Base-by-base conservation (phyloP, 2,113 vertebrate genomes). In the Chionis minor region DNA sequence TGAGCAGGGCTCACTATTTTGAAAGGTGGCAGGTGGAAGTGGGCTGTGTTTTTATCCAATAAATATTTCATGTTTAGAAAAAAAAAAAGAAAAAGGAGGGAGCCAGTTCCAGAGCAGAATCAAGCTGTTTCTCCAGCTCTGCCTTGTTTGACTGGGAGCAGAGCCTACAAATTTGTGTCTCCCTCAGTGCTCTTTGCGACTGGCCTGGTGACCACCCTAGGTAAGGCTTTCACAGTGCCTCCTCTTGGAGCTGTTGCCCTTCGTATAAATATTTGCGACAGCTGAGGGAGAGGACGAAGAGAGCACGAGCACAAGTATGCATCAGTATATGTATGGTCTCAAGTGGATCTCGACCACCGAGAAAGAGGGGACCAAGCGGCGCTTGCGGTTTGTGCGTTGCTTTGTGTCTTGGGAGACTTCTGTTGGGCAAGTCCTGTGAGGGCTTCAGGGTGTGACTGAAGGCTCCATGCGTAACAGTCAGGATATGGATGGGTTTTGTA, bases 21-120 rank as follows among this genome's bases (percentile, higher is more conserved):
- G 87, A 94, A 95, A 96, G 94, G 96, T 96, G 93, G 89, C 95
- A 97, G 96, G 96, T 97, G 96, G 96, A 97, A 97, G 96, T 97
- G 95, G 96, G 96, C 66, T 97, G 96, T 96, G 94, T 95, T 96
- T 96, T 97, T 95, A 96, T 51, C 96, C 96, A 97, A 96, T 96
- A 96, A 96, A 95, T 97, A 93, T 90, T 96, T 95, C 73, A 86
- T 82, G 78, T 71, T 91, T 32, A 70, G 79, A 94, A 91, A 82
- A 83, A 91, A 35, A 63, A 49, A 86, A 86, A 66, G 79, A 73
- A 54, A 28, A 32, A n/a, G 20, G 13, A 51, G 7, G 15, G 56
- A 95, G 73, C 71, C 91, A 89, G 90, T 96, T 94, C 77, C 94
- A 90, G 81, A 95, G 87, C 78, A 75, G 84, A 91, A 91, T 65